Base-by-base conservation (phyloP, 2,797 vertebrate genomes). In the Triplophysa bombifrons region DNA sequence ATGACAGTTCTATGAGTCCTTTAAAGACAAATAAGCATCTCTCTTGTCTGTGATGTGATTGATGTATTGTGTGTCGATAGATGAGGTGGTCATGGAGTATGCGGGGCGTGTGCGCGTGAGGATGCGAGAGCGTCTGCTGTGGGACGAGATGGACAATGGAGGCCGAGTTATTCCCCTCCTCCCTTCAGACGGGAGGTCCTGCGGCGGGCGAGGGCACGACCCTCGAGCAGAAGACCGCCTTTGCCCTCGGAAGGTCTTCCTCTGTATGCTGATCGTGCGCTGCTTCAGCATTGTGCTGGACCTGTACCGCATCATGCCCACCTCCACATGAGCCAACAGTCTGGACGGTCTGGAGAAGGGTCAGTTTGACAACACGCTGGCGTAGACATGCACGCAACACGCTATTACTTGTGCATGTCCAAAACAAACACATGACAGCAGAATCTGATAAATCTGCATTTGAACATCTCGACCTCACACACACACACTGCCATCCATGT, bases 201-300 rank as follows among this genome's bases (percentile, higher is more conserved):
- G 83, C 84, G 8, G 83, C 84, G 55, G 90, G 91, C 83, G 83
- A 88, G 80, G 87, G 84, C 80, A 93, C 95, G 90, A 95, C 92
- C 17, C 85, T 96, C 85, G 96, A 96, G 87, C 94, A 96, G 88
- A 96, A 96, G 90, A 95, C 94, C 70, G 94, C 88, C 0, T 96
- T 95, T 84, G 93, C 91, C 78, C 92, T 95, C 88, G 94, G 96
- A 80, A 86, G 2, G 27, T 94, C 85, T 92, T 96, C 85, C 90
- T 96, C 76, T 93, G 93, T 83, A 93, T 96, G 85, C 94, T 96
- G 70, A 94, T 94, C 0, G 90, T 96, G 78, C 88, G 90, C 66
- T 96, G 94, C 84, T 96, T 96, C 89, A 87, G 89, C 75, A 96
- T 96, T 86, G 93, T 97, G 56, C 87, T 96, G 14, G 90, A 96